These are phyloP conservation scores for Hippopotamus amphibius DNA, from an alignment of 2,113 vertebrate species.

Conservation along the genomic window DNA sequence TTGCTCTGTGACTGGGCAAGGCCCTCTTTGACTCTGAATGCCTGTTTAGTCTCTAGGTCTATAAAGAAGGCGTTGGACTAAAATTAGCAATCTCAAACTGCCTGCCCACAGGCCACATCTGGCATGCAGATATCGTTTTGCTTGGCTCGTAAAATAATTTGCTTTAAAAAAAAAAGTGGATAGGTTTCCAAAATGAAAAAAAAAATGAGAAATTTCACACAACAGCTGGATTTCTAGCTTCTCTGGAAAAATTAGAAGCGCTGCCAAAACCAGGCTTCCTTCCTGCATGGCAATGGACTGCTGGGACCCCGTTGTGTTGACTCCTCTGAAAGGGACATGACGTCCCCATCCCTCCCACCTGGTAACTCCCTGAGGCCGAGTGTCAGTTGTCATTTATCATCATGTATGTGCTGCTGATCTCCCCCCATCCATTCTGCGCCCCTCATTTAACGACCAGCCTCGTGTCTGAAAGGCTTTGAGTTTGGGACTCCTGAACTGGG, in stretches of 20 bases:
- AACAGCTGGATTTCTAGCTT: slow-evolving; percentile 73
- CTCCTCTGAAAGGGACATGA: background rate
- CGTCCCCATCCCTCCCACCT: rapidly evolving
- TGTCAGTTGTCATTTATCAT: background rate
- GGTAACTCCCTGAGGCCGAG: background rate
- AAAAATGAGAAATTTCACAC: slow-evolving; percentile 55
- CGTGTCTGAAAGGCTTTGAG: background rate
- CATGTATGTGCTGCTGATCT: background rate
- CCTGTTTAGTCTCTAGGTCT: background rate
- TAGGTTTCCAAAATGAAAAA: slow-evolving; percentile 44
- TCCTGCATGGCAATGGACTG: rapidly evolving
- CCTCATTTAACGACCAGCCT: background rate
- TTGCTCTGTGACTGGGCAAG: slow-evolving; percentile 1
- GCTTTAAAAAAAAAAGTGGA: background rate
- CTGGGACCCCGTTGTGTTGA: rapidly evolving
- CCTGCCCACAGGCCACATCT: slow-evolving; percentile 48
- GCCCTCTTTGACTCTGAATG: background rate
- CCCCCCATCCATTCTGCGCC: background rate
- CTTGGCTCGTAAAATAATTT: slow-evolving; percentile 54
- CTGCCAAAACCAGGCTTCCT: background rate
- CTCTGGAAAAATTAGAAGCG: background rate
- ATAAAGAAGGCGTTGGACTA: background rate
- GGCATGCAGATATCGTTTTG: slow-evolving; percentile 6
- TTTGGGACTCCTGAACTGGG: background rate
- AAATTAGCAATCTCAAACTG: slow-evolving; percentile 39